Percentiles rank a stretch among this genome's conserved stretches.
Evolutionary conservation across 2,797 vertebrate genomes (phyloP).

Genomic region (Enteromius anoplus): DNA sequence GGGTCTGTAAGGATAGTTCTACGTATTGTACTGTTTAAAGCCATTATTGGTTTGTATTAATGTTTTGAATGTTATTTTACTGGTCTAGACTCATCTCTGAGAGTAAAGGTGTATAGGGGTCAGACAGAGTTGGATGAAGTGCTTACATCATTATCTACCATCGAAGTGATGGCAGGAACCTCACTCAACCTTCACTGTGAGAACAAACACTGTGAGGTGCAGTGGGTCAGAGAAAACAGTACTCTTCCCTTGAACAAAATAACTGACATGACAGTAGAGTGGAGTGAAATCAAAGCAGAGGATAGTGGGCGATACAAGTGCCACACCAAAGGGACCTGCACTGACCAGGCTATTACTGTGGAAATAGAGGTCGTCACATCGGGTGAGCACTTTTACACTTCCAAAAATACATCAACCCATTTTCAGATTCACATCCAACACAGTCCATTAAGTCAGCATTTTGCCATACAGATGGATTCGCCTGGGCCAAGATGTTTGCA

Average conservation of each 20-base stretch:
- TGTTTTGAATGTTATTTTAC: neutral
- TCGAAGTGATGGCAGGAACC: slow-evolving; percentile 47
- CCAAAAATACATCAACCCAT: neutral
- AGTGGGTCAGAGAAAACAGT: slow-evolving; percentile 53
- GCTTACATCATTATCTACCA: slow-evolving; percentile 17
- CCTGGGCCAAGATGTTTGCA: slow-evolving; percentile 71
- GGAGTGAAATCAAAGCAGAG: slow-evolving; percentile 45
- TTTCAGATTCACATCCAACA: slow-evolving; percentile 9
- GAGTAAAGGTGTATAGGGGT: slow-evolving; percentile 43
- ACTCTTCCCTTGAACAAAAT: slow-evolving; percentile 3
- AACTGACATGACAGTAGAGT: slow-evolving; percentile 19
- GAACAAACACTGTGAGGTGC: slow-evolving; percentile 31
- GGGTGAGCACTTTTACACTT: slow-evolving; percentile 47
- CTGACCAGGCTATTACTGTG: slow-evolving; percentile 33
- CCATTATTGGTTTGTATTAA: neutral
- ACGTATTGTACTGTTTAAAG: neutral
- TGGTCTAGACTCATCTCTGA: slow-evolving; percentile 50
- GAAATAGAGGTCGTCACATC: slow-evolving; percentile 49
- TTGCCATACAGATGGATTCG: slow-evolving; percentile 64
- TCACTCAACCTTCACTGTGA: slow-evolving; percentile 56
- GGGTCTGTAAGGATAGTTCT: neutral
- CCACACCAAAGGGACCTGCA: slow-evolving; percentile 38
- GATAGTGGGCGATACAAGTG: slow-evolving; percentile 61
- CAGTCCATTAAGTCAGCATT: neutral
- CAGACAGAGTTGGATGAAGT: slow-evolving; percentile 3